phyloP scores from a whole-genome alignment of 1,140 invertebrate genomes.

The Leptopilina clavipes region DNA sequence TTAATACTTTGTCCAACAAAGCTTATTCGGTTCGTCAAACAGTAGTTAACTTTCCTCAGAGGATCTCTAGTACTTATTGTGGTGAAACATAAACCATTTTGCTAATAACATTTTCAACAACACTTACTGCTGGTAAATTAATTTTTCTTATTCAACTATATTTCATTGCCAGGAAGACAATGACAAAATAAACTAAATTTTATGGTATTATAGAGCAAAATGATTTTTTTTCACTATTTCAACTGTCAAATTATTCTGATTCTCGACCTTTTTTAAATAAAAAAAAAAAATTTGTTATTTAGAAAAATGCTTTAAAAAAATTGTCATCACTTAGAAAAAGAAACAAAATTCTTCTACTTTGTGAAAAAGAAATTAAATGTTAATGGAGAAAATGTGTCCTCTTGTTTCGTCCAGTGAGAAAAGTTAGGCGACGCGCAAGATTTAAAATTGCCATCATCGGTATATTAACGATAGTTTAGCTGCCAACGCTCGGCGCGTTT shows the following conservation, averaged over 20 bases:
- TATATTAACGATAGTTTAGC: constrained; percentile 16
- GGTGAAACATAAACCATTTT: background rate
- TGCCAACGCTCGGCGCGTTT: constrained; percentile 23
- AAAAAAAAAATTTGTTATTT: no score
- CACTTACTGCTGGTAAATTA: background rate
- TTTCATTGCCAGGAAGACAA: background rate
- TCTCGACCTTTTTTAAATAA: no score
- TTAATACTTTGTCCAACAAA: background rate
- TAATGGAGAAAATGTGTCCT: background rate
- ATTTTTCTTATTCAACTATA: background rate
- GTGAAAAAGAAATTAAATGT: background rate
- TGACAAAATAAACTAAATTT: no score
- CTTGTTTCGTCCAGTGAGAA: background rate
- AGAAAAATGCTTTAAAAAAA: no score
- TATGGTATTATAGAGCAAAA: no score
- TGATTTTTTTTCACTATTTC: background rate
- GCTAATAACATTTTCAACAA: background rate
- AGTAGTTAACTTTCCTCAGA: constrained; percentile 17
- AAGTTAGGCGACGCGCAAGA: constrained; percentile 1
- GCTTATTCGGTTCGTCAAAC: constrained; percentile 9
- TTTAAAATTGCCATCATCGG: constrained; percentile 28
- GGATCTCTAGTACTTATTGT: constrained; percentile 8
- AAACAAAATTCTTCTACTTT: background rate
- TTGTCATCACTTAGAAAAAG: no score
- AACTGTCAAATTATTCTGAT: background rate